These are phyloP conservation scores for Coturnix japonica DNA, from an alignment of 2,113 vertebrate genomes.

Conservation along the genomic window DNA sequence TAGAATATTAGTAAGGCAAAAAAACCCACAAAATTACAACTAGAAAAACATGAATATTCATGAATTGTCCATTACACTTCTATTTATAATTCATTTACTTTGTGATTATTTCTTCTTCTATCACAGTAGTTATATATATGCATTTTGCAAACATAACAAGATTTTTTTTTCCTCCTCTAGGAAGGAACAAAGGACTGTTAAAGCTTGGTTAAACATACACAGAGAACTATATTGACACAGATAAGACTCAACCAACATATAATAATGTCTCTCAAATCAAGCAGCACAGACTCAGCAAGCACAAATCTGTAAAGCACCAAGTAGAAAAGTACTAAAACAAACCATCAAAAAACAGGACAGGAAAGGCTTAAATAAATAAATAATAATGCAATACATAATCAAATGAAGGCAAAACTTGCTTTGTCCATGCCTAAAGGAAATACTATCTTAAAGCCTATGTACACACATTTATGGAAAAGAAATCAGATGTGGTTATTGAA, in stretches of 20 bases:
- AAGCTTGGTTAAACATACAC: background rate
- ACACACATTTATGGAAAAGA: background rate
- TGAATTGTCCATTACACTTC: background rate
- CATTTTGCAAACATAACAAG: background rate
- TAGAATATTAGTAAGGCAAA: background rate
- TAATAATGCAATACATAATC: background rate
- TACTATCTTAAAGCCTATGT: background rate
- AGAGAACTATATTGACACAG: background rate
- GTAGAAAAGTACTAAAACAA: background rate
- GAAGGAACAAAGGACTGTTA: background rate
- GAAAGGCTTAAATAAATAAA: background rate
- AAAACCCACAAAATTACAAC: background rate
- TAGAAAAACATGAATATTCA: conserved; percentile 14
- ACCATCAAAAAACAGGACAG: background rate
- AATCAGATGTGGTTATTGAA: background rate
- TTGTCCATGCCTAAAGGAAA: background rate
- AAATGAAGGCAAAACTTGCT: background rate
- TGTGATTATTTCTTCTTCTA: background rate
- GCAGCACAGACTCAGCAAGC: background rate
- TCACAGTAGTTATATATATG: background rate
- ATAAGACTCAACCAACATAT: rapidly evolving
- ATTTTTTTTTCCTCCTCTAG: background rate
- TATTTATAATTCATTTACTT: background rate
- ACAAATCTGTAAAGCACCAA: background rate
- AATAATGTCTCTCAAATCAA: background rate